A percentile compares a stretch with the other conserved stretches of the same genome.
These are phyloP conservation scores for Chloroceryle inda DNA, from an alignment of 2,797 vertebrate genomes.

Conservation along the genomic window DNA sequence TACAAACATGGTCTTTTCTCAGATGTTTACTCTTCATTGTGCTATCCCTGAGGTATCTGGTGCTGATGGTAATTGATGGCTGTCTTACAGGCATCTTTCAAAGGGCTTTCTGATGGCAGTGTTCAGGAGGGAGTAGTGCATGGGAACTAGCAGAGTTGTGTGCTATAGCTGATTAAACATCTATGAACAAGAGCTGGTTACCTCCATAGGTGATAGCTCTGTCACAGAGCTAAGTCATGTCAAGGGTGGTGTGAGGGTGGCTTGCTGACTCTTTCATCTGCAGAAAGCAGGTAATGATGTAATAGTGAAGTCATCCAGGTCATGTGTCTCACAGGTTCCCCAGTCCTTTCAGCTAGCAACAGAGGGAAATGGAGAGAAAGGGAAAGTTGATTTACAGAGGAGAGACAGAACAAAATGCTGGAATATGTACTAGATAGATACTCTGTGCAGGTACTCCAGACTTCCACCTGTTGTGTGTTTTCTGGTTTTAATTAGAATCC, in stretches of 20 bases:
- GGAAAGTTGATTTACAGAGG: neutral
- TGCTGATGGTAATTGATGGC: neutral
- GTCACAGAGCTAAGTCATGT: neutral
- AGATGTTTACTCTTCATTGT: neutral
- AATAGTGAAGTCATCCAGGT: neutral
- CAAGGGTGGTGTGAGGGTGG: neutral
- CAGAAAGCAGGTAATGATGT: fast-evolving
- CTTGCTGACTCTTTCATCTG: neutral
- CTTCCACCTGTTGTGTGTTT: neutral
- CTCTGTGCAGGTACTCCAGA: neutral
- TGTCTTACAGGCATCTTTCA: neutral
- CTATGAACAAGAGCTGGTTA: neutral
- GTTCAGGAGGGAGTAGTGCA: neutral
- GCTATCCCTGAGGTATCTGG: neutral
- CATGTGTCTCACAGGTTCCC: neutral
- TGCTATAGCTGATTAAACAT: neutral
- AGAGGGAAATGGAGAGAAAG: neutral
- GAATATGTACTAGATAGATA: neutral
- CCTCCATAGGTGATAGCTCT: neutral
- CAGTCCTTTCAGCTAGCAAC: neutral
- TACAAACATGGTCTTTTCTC: neutral
- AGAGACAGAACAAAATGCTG: neutral
- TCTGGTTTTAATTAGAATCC: neutral
- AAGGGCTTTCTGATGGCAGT: neutral
- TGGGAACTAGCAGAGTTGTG: neutral